Evolutionary conservation across 2,113 vertebrate genomes (phyloP), one percentile per base, ranked within the genome.

Genomic region (Cairina moschata): DNA sequence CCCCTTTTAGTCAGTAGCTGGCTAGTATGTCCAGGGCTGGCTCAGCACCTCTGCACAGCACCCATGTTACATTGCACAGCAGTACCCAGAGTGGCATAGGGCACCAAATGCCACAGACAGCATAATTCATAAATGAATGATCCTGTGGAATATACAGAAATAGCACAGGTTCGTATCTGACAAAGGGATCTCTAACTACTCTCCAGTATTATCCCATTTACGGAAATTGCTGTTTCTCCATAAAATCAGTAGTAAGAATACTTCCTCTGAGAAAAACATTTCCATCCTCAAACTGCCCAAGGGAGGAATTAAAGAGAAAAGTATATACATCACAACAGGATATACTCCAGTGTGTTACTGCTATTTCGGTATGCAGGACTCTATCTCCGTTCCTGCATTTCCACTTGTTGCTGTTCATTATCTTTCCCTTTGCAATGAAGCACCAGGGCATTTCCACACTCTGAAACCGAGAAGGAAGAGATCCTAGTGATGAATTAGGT

Each of bases 211-310:
- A 94, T 75, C 93, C 96, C 85, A 92, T 93, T 93, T 91, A 93
- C 11, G 36, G 94, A 96, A 93, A 96, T 96, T 95, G 84, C 66
- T 77, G 54, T 82, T 79, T 63, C 83, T 93, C 95, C 77, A 88
- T 93, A 95, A 95, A 97, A 89, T 91, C 83, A 54, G 80, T 66
- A 83, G 86, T 73, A 75, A 95, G 95, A 96, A 87, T 96, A 92
- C 84, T 97, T 98, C 96, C 96, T 97, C 85, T 94, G 84, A 95
- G 92, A 96, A 97, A 98, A 98, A 97, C 79, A 95, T 76, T 97
- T 97, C 93, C 95, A 97, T 96, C 91, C 94, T 97, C 78, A 94
- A 71, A 42, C 48, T 88, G 92, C 95, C 90, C 96, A 65, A 62
- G 97, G 95, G 94, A 97, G 91, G 95, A 97, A 97, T 95, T 92